These are phyloP conservation scores for Odocoileus hemionus DNA, from an alignment of 2,113 vertebrate genomes.

Conservation along the genomic window DNA sequence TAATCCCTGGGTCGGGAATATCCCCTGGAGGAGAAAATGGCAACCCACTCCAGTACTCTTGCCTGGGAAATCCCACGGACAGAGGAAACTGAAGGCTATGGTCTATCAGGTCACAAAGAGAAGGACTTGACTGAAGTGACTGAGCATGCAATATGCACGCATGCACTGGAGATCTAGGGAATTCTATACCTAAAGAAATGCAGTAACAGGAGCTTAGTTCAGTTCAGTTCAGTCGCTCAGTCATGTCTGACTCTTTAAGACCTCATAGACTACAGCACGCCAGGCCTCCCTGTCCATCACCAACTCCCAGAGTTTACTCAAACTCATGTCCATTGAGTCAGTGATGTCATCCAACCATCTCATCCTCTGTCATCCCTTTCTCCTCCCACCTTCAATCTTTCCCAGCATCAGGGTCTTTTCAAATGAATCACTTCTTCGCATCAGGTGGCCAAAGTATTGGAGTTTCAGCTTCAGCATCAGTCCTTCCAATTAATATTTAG, in stretches of 20 bases:
- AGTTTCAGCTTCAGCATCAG: not conserved
- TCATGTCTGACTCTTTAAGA: not conserved
- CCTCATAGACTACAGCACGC: not conserved
- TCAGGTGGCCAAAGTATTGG: not conserved
- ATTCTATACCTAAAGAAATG: not conserved
- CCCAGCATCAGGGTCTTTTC: not conserved
- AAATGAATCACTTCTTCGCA: not conserved
- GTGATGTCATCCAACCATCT: not conserved
- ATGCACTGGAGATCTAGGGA: not conserved
- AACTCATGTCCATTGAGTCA: not conserved
- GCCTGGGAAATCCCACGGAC: not conserved
- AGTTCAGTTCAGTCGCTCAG: not conserved
- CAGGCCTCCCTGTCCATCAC: not conserved
- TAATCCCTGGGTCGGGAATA: not conserved
- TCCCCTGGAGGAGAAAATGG: not conserved
- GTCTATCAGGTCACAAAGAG: not conserved
- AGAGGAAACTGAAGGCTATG: not conserved
- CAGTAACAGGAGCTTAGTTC: not conserved
- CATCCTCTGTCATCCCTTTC: not conserved
- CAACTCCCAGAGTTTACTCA: not conserved
- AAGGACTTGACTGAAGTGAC: not conserved
- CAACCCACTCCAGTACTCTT: not conserved
- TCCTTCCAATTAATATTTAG: not conserved
- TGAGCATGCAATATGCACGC: not conserved
- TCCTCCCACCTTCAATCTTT: not conserved